Evolutionary conservation across 2,888 invertebrate species (phyloP).

Genomic region (Pheosia gnoma): DNA sequence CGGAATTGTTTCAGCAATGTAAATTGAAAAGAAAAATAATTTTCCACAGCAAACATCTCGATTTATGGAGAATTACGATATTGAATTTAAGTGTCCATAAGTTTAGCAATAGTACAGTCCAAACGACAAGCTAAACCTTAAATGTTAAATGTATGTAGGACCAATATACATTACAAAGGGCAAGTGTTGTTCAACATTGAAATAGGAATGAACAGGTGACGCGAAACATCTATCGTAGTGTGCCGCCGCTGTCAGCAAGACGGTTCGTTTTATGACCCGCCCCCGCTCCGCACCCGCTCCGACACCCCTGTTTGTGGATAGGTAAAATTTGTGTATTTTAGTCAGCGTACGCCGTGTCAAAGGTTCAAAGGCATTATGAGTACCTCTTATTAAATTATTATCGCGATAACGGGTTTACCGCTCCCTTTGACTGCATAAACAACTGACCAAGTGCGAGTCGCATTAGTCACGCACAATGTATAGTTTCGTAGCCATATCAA

Average conservation of each 20-base stretch:
- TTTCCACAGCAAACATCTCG: background rate
- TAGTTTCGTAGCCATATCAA: too few relatives aligned
- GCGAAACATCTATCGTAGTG: background rate
- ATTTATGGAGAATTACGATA: background rate
- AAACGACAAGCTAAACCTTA: background rate
- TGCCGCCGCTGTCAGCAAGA: background rate
- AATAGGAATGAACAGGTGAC: background rate
- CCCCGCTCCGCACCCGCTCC: background rate
- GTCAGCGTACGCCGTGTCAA: background rate
- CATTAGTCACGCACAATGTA: too few relatives aligned
- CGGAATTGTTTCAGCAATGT: conserved; percentile 11
- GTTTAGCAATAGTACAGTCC: background rate
- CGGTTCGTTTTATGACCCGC: background rate
- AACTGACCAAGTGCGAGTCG: too few relatives aligned
- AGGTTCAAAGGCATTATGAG: too few relatives aligned
- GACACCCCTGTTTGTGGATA: background rate
- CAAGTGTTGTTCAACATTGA: background rate
- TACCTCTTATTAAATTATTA: too few relatives aligned
- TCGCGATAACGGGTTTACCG: too few relatives aligned
- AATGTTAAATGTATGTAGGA: too few relatives aligned
- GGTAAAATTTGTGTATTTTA: background rate
- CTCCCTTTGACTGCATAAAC: background rate
- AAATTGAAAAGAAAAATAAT: conserved; percentile 12
- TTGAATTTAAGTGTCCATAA: background rate
- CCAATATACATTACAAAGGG: background rate